These are phyloP conservation scores for Misgurnus anguillicaudatus DNA, from an alignment of 2,113 vertebrate species.

Conservation along the genomic window DNA sequence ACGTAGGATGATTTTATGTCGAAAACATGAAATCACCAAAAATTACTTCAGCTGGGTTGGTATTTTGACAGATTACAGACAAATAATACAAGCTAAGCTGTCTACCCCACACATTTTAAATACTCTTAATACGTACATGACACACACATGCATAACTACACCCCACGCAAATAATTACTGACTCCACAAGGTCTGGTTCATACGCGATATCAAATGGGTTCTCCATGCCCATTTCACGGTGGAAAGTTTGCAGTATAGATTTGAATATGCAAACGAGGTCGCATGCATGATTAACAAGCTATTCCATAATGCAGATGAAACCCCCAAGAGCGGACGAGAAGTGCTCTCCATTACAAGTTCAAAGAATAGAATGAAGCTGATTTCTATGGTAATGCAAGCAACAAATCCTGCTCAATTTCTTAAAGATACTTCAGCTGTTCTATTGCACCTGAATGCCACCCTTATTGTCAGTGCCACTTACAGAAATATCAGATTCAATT, in stretches of 20 bases:
- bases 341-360: constrained; percentile 20
- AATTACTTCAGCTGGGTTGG: too few relatives aligned
- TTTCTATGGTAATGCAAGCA: constrained; percentile 51
- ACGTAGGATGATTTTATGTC: too few relatives aligned
- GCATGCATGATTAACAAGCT: constrained; percentile 59
- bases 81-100: not conserved
- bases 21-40: too few relatives aligned
- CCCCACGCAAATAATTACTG: constrained; percentile 16
- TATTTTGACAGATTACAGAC: too few relatives aligned
- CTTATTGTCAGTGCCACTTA: not conserved
- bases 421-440: constrained; percentile 8
- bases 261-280: constrained; percentile 56
- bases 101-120: not conserved
- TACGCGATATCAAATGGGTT: constrained; percentile 31
- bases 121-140: not conserved
- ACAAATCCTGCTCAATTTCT: constrained; percentile 10
- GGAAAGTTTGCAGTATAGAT: constrained; percentile 41
- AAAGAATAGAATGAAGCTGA: constrained; percentile 36
- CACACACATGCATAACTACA: not conserved
- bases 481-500: constrained; percentile 23
- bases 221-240: constrained; percentile 27
- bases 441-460: not conserved
- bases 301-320: constrained; percentile 53
- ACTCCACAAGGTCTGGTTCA: constrained; percentile 23
- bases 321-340: not conserved